Evolutionary conservation across 2,888 invertebrate species (phyloP), one percentile per base, ranked within the genome.

Genomic region (Drosophila demipolita): DNA sequence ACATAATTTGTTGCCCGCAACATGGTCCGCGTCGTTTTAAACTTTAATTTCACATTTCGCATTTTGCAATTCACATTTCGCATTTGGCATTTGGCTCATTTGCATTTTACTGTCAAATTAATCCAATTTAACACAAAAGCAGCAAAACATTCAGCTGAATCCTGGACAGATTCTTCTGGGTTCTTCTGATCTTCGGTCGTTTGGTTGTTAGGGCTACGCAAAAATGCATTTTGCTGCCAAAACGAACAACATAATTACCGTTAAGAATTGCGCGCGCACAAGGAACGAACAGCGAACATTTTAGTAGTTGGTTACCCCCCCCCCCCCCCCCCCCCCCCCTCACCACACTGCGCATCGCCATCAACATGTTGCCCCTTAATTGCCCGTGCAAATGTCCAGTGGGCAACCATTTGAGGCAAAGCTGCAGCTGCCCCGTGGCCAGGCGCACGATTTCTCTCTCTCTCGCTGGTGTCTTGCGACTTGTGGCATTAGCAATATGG

Each of bases 21-120:
- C 85, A 87, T 84, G 73, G 59, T 29, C 45, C 50, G 29, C 53
- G 42, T 23, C 12, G 50, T 67, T 68, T 73, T 77, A 71, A 82
- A 82, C 68, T 85, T 90, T 73, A 86, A 90, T 88, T 85, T 84
- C 82, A 66, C 80, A 80, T 78, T 69, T 75, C 57, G 80, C 83
- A 80, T 72, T 66, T 75, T 53, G 82, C 87, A 78, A 80, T 88
- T 89, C 78, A 76, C 83, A 87, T 87, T 83, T 77, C 42, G 69
- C 87, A 78, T 87, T 84, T 89, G 85, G 79, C 84, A 87, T 88
- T 83, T 77, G 83, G 72, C 90, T 89, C 89, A 89, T 87, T 87
- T 90, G 87, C 87, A 87, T 87, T 87, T 90, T 90, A 89, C 87
- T 87, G 87, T 87, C 87, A 87, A 87, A 87, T 87, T 87, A 87